Conservation (phyloP, 2,797 vertebrate species). For the Tinamus major region DNA sequence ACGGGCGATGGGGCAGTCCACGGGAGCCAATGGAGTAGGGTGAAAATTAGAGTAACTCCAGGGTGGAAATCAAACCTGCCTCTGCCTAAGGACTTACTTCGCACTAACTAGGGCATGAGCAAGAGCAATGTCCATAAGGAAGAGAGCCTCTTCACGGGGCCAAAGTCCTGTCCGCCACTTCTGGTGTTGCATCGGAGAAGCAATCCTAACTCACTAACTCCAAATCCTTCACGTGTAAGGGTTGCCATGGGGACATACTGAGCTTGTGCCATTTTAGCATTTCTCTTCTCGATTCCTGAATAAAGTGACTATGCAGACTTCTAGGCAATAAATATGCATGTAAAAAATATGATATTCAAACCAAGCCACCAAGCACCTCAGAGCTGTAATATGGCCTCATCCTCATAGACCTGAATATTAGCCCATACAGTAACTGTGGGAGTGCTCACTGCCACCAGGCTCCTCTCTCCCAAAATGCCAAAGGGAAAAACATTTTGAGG, state of each 20-base stretch:
- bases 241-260: conserved; percentile 71
- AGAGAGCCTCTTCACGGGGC: background rate
- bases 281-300: conserved; percentile 56
- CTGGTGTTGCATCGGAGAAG: background rate
- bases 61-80: background rate
- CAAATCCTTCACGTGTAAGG: background rate
- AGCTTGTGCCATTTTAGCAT: conserved; percentile 45
- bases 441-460: background rate
- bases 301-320: conserved; percentile 44
- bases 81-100: background rate
- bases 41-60: background rate
- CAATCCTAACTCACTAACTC: conserved; percentile 8
- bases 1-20: background rate
- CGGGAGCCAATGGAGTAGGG: background rate
- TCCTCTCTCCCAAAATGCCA: background rate
- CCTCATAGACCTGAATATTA: background rate
- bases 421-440: background rate
- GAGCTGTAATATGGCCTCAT: background rate
- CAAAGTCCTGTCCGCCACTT: background rate
- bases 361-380: conserved; percentile 26
- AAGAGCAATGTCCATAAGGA: background rate
- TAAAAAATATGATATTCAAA: conserved; percentile 51
- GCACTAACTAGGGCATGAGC: background rate
- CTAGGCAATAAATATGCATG: conserved; percentile 55
- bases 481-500: background rate